Evolutionary conservation across 2,888 invertebrate genomes (phyloP), one percentile per base, ranked within the genome.

Genomic region (Pinctada fucata): DNA sequence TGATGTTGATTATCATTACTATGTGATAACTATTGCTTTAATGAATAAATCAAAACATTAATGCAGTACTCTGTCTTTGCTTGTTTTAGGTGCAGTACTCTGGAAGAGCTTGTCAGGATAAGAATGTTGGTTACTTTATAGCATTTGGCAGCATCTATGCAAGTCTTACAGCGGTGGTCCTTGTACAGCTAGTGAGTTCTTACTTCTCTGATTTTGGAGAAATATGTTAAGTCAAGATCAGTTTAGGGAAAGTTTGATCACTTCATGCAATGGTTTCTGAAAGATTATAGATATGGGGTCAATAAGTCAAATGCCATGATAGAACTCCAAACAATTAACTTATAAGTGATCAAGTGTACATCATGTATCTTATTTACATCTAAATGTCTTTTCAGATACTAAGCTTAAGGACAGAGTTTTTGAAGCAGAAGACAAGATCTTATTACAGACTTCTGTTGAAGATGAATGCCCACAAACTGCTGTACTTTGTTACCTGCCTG

Each of bases 141-240:
- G 83, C 84, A n/a, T 85, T 85, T 75, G 84, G 83, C 10, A 76
- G 80, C 52, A 82, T 85, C 63, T 85, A 83, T 72, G 52, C 80
- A 6, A 70, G 69, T 65, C 79, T 85, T 16, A 78, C 83, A 52
- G 64, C 72, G 8, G 82, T 85, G 1, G 78, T 82, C 45, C 58
- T 82, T 10, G 69, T 82, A 16, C 85, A 84, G 58, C 72, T 85
- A 76, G 84, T 85, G 13, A 79, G 81, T 80, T 31, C 49, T 31
- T 31, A 31, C 31, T 31, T 48, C 6, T 48, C 16, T 8, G 31
- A 49, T 51, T 71, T 49, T 4, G 1, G 16, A n/a, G 5, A 13
- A 51, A 47, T 16, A 49, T 58, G 48, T 2, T 4, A 64, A 10
- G 47, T 10, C 45, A 51, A n/a, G 3, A 13, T 2, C 45, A 65